phyloP scores from a whole-genome alignment of 2,113 vertebrate genomes.

The Neoarius graeffei region DNA sequence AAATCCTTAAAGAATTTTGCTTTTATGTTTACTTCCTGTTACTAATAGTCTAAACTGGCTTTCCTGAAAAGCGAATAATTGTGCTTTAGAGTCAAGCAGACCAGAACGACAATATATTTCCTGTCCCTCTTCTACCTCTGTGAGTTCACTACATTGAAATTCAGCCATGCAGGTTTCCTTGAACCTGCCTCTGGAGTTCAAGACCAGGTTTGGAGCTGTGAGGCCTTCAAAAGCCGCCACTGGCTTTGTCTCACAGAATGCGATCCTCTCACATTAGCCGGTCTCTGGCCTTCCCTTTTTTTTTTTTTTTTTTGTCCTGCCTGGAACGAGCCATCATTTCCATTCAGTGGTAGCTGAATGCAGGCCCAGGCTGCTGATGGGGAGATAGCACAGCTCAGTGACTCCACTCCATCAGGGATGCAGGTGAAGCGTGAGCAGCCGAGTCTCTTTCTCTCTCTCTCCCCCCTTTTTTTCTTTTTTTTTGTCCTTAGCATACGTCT shows the following conservation, averaged over 20 bases:
- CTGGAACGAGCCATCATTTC: conserved; percentile 49
- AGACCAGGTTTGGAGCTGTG: conserved; percentile 37
- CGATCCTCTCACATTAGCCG: conserved; percentile 40
- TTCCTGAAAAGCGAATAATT: background rate
- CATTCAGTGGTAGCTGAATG: conserved; percentile 48
- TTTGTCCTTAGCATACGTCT: conserved; percentile 33
- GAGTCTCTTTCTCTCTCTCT: conserved; percentile 20
- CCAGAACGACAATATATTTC: conserved; percentile 4
- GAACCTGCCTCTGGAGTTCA: conserved; percentile 27
- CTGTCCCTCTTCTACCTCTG: background rate
- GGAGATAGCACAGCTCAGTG: conserved; percentile 55
- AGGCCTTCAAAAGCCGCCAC: conserved; percentile 38
- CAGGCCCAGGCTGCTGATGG: conserved; percentile 48
- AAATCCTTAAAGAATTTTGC: background rate
- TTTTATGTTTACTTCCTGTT: background rate
- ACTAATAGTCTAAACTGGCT: background rate
- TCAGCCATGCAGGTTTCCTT: conserved; percentile 25
- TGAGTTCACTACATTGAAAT: conserved; percentile 23
- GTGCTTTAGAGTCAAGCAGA: background rate
- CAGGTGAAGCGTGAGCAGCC: conserved; percentile 53
- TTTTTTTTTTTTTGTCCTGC: background rate
- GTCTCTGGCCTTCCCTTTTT: conserved; percentile 26
- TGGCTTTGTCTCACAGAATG: conserved; percentile 46
- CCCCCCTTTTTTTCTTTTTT: background rate
- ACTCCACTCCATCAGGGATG: conserved; percentile 53